phyloP scores from a whole-genome alignment of 2,797 vertebrate genomes.

The Triplophysa bombifrons region DNA sequence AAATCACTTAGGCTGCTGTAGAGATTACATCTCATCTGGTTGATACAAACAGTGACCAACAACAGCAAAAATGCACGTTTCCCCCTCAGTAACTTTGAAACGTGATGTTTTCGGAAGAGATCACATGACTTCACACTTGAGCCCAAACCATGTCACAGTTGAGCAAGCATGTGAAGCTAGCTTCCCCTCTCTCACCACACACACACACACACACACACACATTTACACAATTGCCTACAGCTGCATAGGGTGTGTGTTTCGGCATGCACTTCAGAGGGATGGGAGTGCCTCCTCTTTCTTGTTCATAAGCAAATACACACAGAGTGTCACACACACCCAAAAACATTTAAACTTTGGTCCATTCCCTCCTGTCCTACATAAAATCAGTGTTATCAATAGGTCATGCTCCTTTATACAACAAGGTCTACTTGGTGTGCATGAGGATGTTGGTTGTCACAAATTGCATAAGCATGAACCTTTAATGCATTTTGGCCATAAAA shows the following conservation, averaged over 20 bases:
- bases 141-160: slow-evolving; percentile 31
- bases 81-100: slow-evolving; percentile 1
- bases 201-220: not conserved
- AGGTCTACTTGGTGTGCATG: not conserved
- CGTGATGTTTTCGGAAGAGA: slow-evolving; percentile 28
- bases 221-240: slow-evolving; percentile 15
- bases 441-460: not conserved
- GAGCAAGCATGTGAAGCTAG: slow-evolving; percentile 23
- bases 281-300: slow-evolving; percentile 37
- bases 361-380: not conserved
- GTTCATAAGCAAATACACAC: not conserved
- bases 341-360: not conserved
- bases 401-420: not conserved
- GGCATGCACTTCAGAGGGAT: slow-evolving; percentile 50
- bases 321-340: not conserved
- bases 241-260: slow-evolving; percentile 50
- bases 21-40: not conserved
- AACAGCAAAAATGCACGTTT: slow-evolving; percentile 19
- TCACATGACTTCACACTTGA: slow-evolving; percentile 22
- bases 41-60: not conserved
- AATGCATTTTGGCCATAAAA: not conserved
- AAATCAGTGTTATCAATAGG: not conserved
- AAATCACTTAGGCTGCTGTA: not conserved
- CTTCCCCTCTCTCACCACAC: slow-evolving; percentile 34
- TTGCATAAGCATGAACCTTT: not conserved